These are phyloP conservation scores for Cherax quadricarinatus DNA, from an alignment of 1,140 invertebrate genomes.

Conservation along the genomic window DNA sequence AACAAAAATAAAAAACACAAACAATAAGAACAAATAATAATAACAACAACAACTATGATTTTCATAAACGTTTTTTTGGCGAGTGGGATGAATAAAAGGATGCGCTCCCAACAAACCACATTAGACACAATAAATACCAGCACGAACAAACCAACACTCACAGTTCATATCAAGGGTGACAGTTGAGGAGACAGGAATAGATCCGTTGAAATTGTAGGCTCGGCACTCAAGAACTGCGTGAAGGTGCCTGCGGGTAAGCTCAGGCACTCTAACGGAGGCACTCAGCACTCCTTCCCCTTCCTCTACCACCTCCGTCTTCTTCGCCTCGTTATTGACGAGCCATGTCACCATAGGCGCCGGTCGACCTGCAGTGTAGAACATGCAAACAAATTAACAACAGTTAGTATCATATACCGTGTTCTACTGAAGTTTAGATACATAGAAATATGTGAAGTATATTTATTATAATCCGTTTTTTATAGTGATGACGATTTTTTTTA, in stretches of 20 bases:
- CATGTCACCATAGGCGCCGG: constrained; percentile 41
- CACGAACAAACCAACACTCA: constrained; percentile 78
- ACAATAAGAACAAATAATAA: too few species aligned
- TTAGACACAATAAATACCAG: too few species aligned
- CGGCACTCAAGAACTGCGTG: constrained; percentile 89
- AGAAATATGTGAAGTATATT: background rate
- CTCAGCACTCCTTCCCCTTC: constrained; percentile 9
- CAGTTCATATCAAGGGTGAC: constrained; percentile 83
- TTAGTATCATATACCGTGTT: background rate
- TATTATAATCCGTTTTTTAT: too few species aligned
- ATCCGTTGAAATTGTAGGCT: constrained; percentile 88
- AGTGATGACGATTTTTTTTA: too few species aligned
- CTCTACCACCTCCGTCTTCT: constrained; percentile 26
- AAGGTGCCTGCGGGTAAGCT: constrained; percentile 84
- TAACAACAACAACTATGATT: too few species aligned
- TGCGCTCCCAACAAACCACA: too few species aligned
- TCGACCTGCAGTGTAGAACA: constrained; percentile 10
- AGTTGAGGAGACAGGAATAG: constrained; percentile 80
- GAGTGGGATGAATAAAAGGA: too few species aligned
- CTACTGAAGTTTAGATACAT: background rate
- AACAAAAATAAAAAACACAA: too few species aligned
- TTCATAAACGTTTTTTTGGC: too few species aligned
- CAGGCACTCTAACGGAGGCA: constrained; percentile 78
- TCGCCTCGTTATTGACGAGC: constrained; percentile 41
- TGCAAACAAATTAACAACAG: too few species aligned